These are phyloP conservation scores for Nowickia ferox DNA, from an alignment of 2,888 invertebrate species.

Conservation along the genomic window DNA sequence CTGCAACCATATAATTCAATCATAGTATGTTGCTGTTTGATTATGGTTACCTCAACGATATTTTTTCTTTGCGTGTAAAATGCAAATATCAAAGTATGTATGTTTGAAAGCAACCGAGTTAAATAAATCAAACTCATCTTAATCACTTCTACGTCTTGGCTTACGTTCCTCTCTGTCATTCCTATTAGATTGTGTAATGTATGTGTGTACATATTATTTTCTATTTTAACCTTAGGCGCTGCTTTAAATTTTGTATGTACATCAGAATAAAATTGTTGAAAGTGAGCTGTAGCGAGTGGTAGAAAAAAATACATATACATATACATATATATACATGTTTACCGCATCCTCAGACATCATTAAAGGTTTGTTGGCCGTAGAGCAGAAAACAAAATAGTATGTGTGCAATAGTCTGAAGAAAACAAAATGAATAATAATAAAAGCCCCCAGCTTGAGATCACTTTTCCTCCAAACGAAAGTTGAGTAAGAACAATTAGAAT, in stretches of 20 bases:
- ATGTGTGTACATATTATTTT: conserved; percentile 4
- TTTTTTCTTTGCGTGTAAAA: too few relatives aligned
- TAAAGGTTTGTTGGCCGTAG: neutral
- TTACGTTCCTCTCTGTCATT: conserved; percentile 17
- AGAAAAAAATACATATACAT: too few relatives aligned
- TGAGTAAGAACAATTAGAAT: conserved; percentile 41
- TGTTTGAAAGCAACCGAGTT: too few relatives aligned
- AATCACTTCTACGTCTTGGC: neutral
- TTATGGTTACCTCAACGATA: too few relatives aligned
- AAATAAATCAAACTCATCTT: too few relatives aligned
- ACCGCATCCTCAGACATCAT: conserved; percentile 44
- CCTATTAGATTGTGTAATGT: conserved; percentile 21
- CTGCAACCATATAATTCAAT: too few relatives aligned
- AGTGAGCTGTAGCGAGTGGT: conserved; percentile 27
- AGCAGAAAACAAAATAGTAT: neutral
- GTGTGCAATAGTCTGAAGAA: neutral
- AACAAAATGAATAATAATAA: conserved; percentile 4
- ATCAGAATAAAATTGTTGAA: conserved; percentile 31
- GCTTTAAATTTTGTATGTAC: conserved; percentile 39
- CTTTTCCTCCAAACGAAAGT: conserved; percentile 68
- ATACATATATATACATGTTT: neutral
- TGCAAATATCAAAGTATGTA: too few relatives aligned
- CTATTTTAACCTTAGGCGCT: conserved; percentile 32
- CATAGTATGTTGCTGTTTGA: too few relatives aligned
- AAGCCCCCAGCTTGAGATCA: conserved; percentile 62